Evolutionary conservation across 2,113 vertebrate species (phyloP), one percentile per base, ranked within the genome.

Genomic region (Erythrolamprus reginae): DNA sequence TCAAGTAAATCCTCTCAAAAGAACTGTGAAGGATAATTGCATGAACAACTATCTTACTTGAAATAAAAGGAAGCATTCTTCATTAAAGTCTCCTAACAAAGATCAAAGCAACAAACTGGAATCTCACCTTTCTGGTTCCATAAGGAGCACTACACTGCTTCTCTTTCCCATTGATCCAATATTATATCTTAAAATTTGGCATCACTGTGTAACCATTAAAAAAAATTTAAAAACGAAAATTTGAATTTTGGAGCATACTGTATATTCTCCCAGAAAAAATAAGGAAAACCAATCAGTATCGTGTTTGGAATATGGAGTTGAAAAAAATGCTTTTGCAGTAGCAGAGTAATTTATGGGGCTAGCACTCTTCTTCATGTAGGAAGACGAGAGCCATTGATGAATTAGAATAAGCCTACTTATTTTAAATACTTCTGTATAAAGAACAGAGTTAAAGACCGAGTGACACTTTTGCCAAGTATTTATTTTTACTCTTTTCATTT

Each of bases 381-480:
- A 92, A 94, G 89, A 89, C 93, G 89, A 92, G 92, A 94, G 90
- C 91, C 92, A 90, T 84, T 92, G 89, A 92, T 90, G 84, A 93
- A 48, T 93, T 61, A 58, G 38, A 48, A 89, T 93, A 2, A 2
- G 50, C 61, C 0, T 65, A 0, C 2, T 93, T 55, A 52, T 88
- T 58, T 28, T 33, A 51, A 87, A 82, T 0, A 0, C 89, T 94
- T 38, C 38, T 55, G 23, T 26, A 13, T 51, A 21, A 88, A 50
- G 88, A 45, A 82, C 56, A 89, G 23, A 90, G 21, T 82, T 84
- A 0, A 24, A 24, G 86, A 10, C 17, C 55, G 8, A 56, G 92
- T 93, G 58, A 89, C 92, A 92, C 47, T n/a, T 92, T 89, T 33
- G 9, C n/a, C 1, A 21, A 84, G 10, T 88, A n/a, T 50, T 93